These are phyloP conservation scores for Yponomeuta evonymella DNA, from an alignment of 2,888 invertebrate genomes.

Conservation along the genomic window DNA sequence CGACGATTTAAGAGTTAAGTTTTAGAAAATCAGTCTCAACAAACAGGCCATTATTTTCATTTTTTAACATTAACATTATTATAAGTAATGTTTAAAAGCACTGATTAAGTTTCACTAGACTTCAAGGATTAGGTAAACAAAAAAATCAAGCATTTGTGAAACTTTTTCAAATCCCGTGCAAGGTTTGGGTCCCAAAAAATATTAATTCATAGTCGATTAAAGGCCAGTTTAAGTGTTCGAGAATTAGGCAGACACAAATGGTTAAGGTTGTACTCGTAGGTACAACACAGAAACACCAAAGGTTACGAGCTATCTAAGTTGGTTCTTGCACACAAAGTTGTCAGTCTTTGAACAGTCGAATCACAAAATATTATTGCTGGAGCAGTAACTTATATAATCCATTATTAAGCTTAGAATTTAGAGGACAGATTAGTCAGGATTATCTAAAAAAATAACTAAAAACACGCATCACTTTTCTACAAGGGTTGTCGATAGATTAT, in stretches of 20 bases:
- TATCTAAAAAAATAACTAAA: background rate
- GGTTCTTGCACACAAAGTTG: constrained; percentile 52
- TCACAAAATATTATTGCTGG: constrained; percentile 69
- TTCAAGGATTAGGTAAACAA: background rate
- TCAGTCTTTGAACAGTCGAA: constrained; percentile 69
- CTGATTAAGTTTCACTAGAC: background rate
- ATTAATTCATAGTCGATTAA: background rate
- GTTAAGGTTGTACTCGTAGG: background rate
- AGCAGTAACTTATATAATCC: constrained; percentile 34
- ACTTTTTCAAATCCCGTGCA: background rate
- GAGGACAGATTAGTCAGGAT: background rate
- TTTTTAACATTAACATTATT: constrained; percentile 44
- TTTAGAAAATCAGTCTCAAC: constrained; percentile 75
- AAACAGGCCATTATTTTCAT: constrained; percentile 69
- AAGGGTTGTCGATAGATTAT: background rate
- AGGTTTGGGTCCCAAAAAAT: no score
- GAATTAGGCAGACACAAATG: background rate
- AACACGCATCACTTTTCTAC: background rate
- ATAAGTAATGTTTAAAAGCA: constrained; percentile 17
- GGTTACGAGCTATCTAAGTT: constrained; percentile 19
- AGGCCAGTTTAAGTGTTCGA: background rate
- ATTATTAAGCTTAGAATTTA: constrained; percentile 11
- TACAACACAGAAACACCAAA: background rate
- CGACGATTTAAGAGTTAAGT: constrained; percentile 52
- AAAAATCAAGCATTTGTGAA: background rate